Evolutionary conservation across 2,797 vertebrate genomes (phyloP).

Genomic region (Malacoctenus gilli): DNA sequence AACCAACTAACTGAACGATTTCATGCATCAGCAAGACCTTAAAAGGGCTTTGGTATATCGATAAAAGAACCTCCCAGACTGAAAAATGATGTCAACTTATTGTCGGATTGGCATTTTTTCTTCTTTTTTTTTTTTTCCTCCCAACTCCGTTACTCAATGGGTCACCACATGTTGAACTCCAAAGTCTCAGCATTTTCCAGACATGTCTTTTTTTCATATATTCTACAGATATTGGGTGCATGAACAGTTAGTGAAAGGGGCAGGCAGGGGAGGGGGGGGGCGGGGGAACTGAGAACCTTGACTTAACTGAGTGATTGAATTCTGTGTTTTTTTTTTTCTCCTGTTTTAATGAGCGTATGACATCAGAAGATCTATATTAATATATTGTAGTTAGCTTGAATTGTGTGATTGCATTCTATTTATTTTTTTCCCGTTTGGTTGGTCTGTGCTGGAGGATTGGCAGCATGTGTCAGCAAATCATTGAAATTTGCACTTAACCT

Average conservation of each 20-base stretch:
- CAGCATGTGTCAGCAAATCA: conserved; percentile 78
- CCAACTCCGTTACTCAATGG: conserved; percentile 47
- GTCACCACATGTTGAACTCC: conserved; percentile 61
- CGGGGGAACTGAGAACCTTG: conserved; percentile 65
- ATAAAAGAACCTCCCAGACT: conserved; percentile 38
- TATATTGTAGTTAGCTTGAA: conserved; percentile 92
- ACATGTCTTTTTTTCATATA: conserved; percentile 78
- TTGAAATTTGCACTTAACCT: conserved; percentile 68
- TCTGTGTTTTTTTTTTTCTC: conserved; percentile 55
- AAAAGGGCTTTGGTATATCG: conserved; percentile 68
- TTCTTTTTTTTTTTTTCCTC: conserved; percentile 22
- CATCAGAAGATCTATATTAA: conserved; percentile 90
- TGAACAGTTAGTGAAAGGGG: conserved; percentile 71
- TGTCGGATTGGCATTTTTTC: conserved; percentile 59
- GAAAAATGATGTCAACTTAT: conserved; percentile 71
- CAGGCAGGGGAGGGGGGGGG: conserved; percentile 41
- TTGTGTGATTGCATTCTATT: conserved; percentile 87
- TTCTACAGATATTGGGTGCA: conserved; percentile 79
- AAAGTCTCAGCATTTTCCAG: conserved; percentile 71
- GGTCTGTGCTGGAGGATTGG: conserved; percentile 84
- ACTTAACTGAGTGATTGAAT: conserved; percentile 80
- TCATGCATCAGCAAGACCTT: conserved; percentile 58
- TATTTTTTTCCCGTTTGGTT: conserved; percentile 84
- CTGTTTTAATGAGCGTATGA: conserved; percentile 85
- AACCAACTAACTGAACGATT: conserved; percentile 21